Conservation (phyloP, 1,140 invertebrate genomes). For the Papilio aristodemus region DNA sequence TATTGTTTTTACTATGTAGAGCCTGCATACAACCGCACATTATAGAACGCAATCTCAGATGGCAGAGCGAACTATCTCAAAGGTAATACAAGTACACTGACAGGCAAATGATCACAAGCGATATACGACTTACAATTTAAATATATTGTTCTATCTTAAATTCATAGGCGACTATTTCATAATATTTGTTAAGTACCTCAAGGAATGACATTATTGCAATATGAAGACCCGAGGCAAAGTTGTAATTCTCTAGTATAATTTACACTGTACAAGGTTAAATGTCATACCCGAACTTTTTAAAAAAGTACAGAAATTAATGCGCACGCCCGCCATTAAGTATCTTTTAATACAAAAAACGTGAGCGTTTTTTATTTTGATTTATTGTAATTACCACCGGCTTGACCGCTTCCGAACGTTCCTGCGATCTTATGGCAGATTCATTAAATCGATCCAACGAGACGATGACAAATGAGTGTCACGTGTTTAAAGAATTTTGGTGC, state of each 20-base stretch:
- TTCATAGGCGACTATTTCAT: too few relatives aligned
- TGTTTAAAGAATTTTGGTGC: not conserved
- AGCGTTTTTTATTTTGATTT: conserved; percentile 19
- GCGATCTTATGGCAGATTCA: conserved; percentile 6
- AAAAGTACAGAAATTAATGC: not conserved
- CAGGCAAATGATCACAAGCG: too few relatives aligned
- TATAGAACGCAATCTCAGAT: too few relatives aligned
- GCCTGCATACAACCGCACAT: too few relatives aligned
- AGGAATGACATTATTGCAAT: too few relatives aligned
- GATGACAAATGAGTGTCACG: conserved; percentile 6
- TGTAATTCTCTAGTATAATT: not conserved
- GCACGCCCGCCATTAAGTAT: not conserved
- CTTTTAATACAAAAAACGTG: not conserved
- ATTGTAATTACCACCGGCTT: conserved; percentile 5
- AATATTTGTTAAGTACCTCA: too few relatives aligned
- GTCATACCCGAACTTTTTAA: not conserved
- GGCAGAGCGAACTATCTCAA: too few relatives aligned
- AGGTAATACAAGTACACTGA: too few relatives aligned
- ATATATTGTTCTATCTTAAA: too few relatives aligned
- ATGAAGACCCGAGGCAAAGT: not conserved
- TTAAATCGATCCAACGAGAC: conserved; percentile 17
- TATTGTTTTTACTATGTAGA: too few relatives aligned
- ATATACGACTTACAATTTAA: too few relatives aligned
- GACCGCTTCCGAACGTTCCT: conserved; percentile 15
- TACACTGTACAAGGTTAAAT: not conserved